Percentiles rank a stretch among this genome's conserved stretches.
Conservation (phyloP, 2,888 invertebrate genomes). For the Eupelmus urozonus region DNA sequence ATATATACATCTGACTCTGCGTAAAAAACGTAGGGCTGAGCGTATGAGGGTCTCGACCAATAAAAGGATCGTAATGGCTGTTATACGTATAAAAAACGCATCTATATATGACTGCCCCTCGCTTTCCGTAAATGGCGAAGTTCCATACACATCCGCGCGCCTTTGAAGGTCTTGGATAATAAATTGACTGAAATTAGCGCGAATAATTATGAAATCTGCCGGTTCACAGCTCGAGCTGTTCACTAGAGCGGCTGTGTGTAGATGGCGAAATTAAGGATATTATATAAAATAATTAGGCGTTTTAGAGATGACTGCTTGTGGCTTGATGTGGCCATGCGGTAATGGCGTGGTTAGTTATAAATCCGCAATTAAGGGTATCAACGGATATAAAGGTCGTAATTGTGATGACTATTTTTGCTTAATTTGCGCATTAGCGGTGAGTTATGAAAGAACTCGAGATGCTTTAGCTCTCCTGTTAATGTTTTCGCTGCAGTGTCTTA, state of each 20-base stretch:
- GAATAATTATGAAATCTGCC: conserved; percentile 27
- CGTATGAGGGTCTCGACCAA: neutral
- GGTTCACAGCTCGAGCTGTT: neutral
- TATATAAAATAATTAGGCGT: conserved; percentile 39
- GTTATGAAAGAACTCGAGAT: conserved; percentile 7
- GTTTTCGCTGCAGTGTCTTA: neutral
- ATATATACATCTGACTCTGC: too few relatives aligned
- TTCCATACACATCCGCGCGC: too few relatives aligned
- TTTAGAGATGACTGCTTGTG: conserved; percentile 21
- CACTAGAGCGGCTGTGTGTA: neutral
- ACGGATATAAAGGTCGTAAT: conserved; percentile 17
- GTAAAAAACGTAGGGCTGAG: too few relatives aligned
- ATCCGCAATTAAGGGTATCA: conserved; percentile 26
- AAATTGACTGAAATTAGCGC: conserved; percentile 13
- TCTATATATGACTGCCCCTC: too few relatives aligned
- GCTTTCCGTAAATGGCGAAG: too few relatives aligned
- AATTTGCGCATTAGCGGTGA: conserved; percentile 23
- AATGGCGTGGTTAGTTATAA: conserved; percentile 14
- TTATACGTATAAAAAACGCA: too few relatives aligned
- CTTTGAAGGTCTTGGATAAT: conserved; percentile 17
- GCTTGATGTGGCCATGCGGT: neutral
- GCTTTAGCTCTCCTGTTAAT: neutral
- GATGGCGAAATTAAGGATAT: neutral
- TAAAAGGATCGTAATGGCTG: conserved; percentile 32
- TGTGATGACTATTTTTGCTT: conserved; percentile 14